A percentile compares a stretch with the other conserved stretches of the same genome.
Evolutionary conservation across 1,140 invertebrate genomes (phyloP).

Genomic region (Kradibia gibbosae): DNA sequence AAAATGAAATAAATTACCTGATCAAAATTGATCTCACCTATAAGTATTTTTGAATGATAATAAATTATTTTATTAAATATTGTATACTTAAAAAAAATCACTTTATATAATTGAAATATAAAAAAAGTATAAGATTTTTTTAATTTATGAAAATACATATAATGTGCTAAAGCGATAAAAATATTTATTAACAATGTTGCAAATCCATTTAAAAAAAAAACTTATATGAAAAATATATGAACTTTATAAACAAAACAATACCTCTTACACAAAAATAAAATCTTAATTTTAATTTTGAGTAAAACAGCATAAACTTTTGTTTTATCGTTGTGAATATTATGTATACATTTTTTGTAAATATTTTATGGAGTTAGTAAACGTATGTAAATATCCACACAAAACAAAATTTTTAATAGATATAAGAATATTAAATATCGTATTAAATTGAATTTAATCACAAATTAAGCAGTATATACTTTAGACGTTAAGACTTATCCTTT

Average conservation of each 20-base stretch:
- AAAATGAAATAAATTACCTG: no score
- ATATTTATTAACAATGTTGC: no score
- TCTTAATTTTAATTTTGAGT: neutral
- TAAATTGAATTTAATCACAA: slow-evolving; percentile 42
- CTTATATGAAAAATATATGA: neutral
- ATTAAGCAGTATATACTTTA: neutral
- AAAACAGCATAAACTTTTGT: neutral
- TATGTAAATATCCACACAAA: slow-evolving; percentile 40
- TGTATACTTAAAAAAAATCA: neutral
- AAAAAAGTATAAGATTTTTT: no score
- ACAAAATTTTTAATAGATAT: slow-evolving; percentile 36
- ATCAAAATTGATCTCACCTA: no score
- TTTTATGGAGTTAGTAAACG: slow-evolving; percentile 6
- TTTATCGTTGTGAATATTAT: neutral
- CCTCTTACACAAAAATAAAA: no score
- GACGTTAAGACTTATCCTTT: neutral
- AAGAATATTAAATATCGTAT: slow-evolving; percentile 33
- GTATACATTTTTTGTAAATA: slow-evolving; percentile 18
- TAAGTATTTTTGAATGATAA: no score
- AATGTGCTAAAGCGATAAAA: no score
- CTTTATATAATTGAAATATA: neutral
- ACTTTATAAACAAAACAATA: neutral
- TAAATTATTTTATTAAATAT: neutral
- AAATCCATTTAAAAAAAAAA: neutral
- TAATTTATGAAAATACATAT: no score